Evolutionary conservation across 1,140 invertebrate genomes (phyloP).

Genomic region (Antheraea pernyi): DNA sequence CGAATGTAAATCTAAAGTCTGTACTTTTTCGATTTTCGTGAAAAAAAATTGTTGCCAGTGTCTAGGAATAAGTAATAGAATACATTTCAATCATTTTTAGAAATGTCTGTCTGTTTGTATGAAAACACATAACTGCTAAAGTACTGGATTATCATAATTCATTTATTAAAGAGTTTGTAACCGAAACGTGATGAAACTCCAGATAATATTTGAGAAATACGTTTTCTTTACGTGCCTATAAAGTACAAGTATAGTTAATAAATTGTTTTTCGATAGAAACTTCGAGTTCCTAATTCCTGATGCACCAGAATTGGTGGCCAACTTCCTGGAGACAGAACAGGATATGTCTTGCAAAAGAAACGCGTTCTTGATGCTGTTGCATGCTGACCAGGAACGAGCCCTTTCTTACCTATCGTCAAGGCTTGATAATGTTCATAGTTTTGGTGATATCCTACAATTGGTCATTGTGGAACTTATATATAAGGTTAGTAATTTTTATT

Average conservation of each 20-base stretch:
- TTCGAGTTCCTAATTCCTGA: constrained; percentile 99
- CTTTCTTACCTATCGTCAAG: constrained; percentile 95
- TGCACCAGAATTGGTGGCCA: constrained; percentile 97
- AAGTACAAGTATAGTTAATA: background rate
- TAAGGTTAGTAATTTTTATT: constrained; percentile 84
- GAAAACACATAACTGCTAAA: no score
- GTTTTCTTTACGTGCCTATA: background rate
- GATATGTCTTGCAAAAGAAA: constrained; percentile 99
- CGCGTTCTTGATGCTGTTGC: constrained; percentile 99
- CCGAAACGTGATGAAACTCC: no score
- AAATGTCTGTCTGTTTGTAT: no score
- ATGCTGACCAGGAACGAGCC: constrained; percentile 97
- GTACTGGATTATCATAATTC: no score
- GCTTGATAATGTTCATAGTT: constrained; percentile 95
- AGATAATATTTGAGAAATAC: no score
- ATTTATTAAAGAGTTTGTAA: no score
- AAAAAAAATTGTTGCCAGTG: no score
- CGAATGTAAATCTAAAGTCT: no score
- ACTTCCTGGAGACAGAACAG: constrained; percentile 97
- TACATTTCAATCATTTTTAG: no score
- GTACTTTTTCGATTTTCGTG: no score
- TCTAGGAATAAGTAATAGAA: no score
- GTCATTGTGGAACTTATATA: constrained; percentile 99
- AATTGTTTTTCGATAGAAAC: constrained; percentile 82
- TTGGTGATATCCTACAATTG: constrained; percentile 98